Evolutionary conservation across 2,113 vertebrate species (phyloP).

Genomic region (Atherinomorus stipes): DNA sequence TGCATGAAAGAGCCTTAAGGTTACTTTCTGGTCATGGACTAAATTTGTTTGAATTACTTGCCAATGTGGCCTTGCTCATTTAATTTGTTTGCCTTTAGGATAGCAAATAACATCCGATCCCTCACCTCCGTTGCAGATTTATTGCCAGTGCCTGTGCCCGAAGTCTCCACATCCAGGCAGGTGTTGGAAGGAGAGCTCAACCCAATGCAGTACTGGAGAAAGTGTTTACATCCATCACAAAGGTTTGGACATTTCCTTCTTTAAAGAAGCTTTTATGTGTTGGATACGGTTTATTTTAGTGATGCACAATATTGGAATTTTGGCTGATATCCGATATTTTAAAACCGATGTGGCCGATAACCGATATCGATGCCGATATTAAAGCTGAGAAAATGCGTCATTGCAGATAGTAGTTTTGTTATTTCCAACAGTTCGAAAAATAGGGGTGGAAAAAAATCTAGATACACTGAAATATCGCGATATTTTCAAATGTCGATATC

Average conservation of each 20-base stretch:
- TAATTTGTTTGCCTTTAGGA: neutral
- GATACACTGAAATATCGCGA: too few species aligned
- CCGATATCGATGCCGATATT: too few species aligned
- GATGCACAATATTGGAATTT: too few species aligned
- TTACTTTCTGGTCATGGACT: neutral
- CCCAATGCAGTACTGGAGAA: conserved; percentile 95
- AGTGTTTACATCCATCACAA: conserved; percentile 95
- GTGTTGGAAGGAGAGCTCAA: conserved; percentile 83
- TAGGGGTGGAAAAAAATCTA: too few species aligned
- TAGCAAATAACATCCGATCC: neutral
- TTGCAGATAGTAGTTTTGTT: too few species aligned
- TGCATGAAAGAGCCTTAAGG: neutral
- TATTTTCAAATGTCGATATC: too few species aligned
- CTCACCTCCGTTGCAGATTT: conserved; percentile 82
- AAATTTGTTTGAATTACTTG: neutral
- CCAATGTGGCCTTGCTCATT: neutral
- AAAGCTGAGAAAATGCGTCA: too few species aligned
- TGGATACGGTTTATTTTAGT: too few species aligned
- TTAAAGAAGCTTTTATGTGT: neutral
- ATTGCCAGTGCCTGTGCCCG: conserved; percentile 91
- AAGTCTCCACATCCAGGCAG: conserved; percentile 87
- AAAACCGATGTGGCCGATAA: too few species aligned
- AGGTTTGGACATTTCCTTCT: conserved; percentile 80
- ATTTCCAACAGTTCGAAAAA: too few species aligned
- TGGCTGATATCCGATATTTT: too few species aligned